Percentiles rank a stretch among this genome's conserved stretches.
These are phyloP conservation scores for Crambe crambe DNA, from an alignment of 37 sponge, comb jelly and placozoan species.

Conservation along the genomic window DNA sequence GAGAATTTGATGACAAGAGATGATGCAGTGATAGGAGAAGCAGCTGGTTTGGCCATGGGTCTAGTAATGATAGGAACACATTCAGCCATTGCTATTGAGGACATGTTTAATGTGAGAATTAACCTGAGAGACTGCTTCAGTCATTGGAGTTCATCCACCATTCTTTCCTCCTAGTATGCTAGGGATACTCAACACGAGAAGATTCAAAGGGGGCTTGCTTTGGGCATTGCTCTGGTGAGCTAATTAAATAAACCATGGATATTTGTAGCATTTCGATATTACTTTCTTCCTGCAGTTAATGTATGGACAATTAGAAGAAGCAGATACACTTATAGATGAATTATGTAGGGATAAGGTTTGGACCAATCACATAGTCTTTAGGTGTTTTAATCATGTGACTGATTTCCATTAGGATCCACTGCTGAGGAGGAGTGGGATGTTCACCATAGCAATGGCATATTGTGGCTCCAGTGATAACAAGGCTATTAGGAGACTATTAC, in stretches of 20 bases:
- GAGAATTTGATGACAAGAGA: constrained; percentile 86
- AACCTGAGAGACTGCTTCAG: not conserved
- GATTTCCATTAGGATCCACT: constrained; percentile 70
- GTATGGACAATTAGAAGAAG: constrained; percentile 92
- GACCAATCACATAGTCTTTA: not conserved
- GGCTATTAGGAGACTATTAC: constrained; percentile 90
- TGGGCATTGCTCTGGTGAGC: constrained; percentile 92
- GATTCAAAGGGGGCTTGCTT: constrained; percentile 93
- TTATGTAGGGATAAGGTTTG: constrained; percentile 74
- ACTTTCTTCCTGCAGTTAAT: constrained; percentile 52
- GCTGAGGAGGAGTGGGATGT: constrained; percentile 85
- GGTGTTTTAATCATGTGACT: not conserved
- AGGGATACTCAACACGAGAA: constrained; percentile 98
- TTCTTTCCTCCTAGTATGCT: constrained; percentile 67
- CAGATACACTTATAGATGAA: constrained; percentile 82
- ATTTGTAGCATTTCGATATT: not conserved
- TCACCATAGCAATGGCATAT: constrained; percentile 96
- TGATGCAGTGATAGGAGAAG: constrained; percentile 98
- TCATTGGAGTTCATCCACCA: not conserved
- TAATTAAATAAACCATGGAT: not conserved
- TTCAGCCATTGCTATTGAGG: constrained; percentile 48
- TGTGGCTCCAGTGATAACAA: constrained; percentile 93
- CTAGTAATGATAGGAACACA: constrained; percentile 94
- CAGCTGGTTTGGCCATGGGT: constrained; percentile 97
- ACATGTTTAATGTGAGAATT: constrained; percentile 79